These are phyloP conservation scores for Scelioninae gen. 1 DNA, from an alignment of 2,888 invertebrate genomes.

Conservation along the genomic window DNA sequence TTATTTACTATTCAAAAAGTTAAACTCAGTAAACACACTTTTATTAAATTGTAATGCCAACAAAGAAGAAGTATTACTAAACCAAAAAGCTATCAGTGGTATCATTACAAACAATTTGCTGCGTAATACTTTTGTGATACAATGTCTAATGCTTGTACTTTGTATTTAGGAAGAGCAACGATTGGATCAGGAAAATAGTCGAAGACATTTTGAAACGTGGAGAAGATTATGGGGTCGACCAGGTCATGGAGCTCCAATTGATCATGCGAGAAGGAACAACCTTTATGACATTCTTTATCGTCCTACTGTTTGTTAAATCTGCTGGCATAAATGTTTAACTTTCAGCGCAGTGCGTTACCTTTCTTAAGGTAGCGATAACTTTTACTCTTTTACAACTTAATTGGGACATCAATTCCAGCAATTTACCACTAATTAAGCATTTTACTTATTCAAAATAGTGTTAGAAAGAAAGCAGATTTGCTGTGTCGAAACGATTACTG, in stretches of 20 bases:
- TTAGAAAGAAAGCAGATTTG: no score
- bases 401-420: no score
- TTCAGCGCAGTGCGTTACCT: no score
- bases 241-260: constrained; percentile 87
- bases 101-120: constrained; percentile 9
- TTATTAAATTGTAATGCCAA: background rate
- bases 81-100: constrained; percentile 9
- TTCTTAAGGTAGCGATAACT: no score
- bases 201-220: constrained; percentile 91
- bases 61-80: background rate
- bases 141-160: constrained; percentile 16
- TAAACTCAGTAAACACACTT: constrained; percentile 10
- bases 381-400: no score
- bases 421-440: no score
- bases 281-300: constrained; percentile 83
- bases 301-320: constrained; percentile 77
- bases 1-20: constrained; percentile 10
- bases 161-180: constrained; percentile 86
- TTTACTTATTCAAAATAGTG: no score
- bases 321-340: no score
- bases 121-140: constrained; percentile 6
- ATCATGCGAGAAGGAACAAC: constrained; percentile 81
- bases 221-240: constrained; percentile 92
- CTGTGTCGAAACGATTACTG: no score
- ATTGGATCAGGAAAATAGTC: constrained; percentile 88